These are phyloP conservation scores for Achatina immaculata DNA, from an alignment of 1,140 invertebrate species.

Conservation along the genomic window DNA sequence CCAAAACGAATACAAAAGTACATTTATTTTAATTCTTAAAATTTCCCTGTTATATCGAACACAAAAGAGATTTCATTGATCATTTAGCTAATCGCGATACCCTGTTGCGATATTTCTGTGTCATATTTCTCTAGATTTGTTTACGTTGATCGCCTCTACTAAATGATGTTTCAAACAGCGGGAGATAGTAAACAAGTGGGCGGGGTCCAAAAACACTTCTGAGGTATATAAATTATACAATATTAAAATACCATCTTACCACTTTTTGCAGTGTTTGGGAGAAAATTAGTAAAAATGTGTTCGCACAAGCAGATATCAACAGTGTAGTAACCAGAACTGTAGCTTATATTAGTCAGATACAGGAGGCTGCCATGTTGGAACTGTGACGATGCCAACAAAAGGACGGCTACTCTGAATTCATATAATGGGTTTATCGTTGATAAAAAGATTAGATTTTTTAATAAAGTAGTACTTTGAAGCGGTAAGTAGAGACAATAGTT, in stretches of 20 bases:
- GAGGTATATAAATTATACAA: background rate
- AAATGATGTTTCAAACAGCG: too few species aligned
- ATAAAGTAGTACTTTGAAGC: too few species aligned
- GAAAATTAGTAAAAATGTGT: background rate
- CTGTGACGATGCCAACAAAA: slow-evolving; percentile 37
- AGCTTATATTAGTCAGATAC: background rate
- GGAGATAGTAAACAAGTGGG: background rate
- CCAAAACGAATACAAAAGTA: too few species aligned
- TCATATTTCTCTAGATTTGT: too few species aligned
- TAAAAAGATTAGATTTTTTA: background rate
- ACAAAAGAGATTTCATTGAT: too few species aligned
- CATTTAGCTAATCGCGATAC: too few species aligned
- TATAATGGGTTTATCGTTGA: background rate
- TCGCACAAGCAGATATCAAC: background rate
- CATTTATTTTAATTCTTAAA: too few species aligned
- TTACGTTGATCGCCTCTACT: too few species aligned
- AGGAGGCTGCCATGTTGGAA: slow-evolving; percentile 32
- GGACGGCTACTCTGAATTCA: slow-evolving; percentile 22
- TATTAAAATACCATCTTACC: background rate
- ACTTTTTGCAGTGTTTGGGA: background rate
- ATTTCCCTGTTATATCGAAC: too few species aligned
- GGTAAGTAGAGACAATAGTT: too few species aligned
- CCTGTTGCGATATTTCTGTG: too few species aligned
- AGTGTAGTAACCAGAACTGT: background rate
- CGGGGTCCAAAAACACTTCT: background rate